Percentiles rank a stretch among this genome's conserved stretches.
These are phyloP conservation scores for Genyomyrus donnyi DNA, from an alignment of 2,113 vertebrate genomes.

Conservation along the genomic window DNA sequence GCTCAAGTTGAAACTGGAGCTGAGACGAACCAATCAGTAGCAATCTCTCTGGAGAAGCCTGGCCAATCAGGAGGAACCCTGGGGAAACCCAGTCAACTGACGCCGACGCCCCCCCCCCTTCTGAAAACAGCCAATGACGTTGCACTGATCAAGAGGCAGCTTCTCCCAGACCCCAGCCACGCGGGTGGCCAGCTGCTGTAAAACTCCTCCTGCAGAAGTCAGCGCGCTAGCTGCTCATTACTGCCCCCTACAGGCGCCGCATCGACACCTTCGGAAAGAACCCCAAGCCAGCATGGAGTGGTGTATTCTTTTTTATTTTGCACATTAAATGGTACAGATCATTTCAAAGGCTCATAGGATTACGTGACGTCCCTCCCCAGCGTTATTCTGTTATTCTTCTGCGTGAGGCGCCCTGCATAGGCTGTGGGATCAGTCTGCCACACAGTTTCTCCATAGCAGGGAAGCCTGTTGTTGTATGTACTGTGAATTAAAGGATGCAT, in stretches of 20 bases:
- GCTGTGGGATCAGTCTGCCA: background rate
- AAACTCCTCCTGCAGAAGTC: background rate
- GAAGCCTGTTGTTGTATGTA: background rate
- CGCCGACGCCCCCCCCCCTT: background rate
- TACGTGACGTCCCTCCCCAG: background rate
- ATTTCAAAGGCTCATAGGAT: background rate
- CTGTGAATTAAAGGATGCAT: background rate
- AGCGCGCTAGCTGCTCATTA: background rate
- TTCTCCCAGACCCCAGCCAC: background rate
- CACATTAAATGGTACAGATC: conserved; percentile 4
- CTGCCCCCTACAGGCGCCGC: background rate
- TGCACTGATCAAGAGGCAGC: background rate
- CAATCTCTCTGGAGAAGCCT: conserved; percentile 29
- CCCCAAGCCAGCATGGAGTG: background rate
- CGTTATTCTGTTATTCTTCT: background rate
- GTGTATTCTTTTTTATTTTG: conserved; percentile 5
- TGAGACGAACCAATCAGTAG: conserved; percentile 58
- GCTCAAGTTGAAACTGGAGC: conserved; percentile 65
- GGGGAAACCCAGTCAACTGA: conserved; percentile 3
- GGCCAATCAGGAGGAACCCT: conserved; percentile 17
- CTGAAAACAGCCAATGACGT: background rate
- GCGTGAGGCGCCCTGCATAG: background rate
- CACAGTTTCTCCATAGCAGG: background rate
- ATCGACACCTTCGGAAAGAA: background rate
- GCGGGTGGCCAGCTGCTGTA: background rate